Base-by-base conservation (phyloP, 2,797 vertebrate genomes). In the Coregonus ussuriensis region DNA sequence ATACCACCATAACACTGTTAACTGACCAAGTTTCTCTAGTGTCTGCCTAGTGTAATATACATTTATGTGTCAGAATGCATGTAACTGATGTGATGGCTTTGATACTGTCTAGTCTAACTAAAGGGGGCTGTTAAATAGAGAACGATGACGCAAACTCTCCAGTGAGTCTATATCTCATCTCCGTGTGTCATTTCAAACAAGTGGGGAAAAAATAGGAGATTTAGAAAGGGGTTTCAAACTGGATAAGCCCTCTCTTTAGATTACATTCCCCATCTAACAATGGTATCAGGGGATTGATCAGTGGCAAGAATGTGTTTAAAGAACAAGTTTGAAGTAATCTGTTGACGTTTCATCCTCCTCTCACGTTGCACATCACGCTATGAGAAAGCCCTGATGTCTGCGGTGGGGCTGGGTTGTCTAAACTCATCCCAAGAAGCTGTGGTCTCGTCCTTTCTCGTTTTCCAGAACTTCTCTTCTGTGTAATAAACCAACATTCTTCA, bases 301-400 rank as follows among this genome's bases (percentile, higher is more conserved):
- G 21, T 69, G 75, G 72, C 31, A 37, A 25, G 78, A 51, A 62
- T 89, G 71, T 74, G 77, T 85, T 82, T 86, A 77, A 15, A 78
- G 77, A 74, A 62, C 80, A 79, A 56, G 75, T 81, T 88, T 85
- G 82, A 87, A 83, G 82, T 87, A 77, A 87, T 91, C 63, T 86
- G 86, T 90, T 91, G 84, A 89, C 76, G 86, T 85, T 89, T 75
- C 79, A 75, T 83, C 82, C 84, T 82, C 81, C 84, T 78, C 83
- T 87, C 80, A 37, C 77, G 1, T 74, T 83, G 16, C 69, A 54
- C 77, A 81, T 71, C 75, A 77, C 68, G 70, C 72, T 74, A 67
- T 80, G 77, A 87, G 73, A 78, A 83, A 78, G 15, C 56, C 53
- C 63, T 77, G 85, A 15, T 77, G 85, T 81, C 86, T 90, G 84